A percentile compares a stretch with the other conserved stretches of the same genome.
Conservation (phyloP, 2,888 invertebrate genomes). For the Cyaniris semiargus region DNA sequence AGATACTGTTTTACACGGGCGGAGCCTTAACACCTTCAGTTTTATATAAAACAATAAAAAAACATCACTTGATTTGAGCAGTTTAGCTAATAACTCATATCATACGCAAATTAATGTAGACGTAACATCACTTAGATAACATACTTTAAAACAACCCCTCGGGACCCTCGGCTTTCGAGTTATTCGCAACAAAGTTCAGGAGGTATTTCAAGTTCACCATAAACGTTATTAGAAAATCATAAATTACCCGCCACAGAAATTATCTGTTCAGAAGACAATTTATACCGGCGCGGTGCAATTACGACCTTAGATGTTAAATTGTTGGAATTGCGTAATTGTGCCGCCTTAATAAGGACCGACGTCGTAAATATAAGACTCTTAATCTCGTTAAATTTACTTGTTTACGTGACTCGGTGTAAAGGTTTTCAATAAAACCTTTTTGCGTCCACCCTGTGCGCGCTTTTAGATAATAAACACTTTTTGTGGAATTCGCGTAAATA, state of each 20-base stretch:
- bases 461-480: not conserved
- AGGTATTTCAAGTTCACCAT: constrained; percentile 22
- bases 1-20: too few relatives aligned
- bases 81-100: not conserved
- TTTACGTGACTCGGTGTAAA: constrained; percentile 24
- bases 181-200: constrained; percentile 11
- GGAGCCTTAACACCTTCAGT: too few relatives aligned
- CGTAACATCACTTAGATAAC: not conserved
- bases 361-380: constrained; percentile 32
- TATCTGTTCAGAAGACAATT: constrained; percentile 68
- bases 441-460: not conserved
- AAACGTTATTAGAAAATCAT: constrained; percentile 30
- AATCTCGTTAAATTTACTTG: constrained; percentile 29
- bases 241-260: constrained; percentile 50
- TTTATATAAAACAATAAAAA: not conserved
- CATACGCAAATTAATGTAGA: not conserved
- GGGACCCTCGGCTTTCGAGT: not conserved
- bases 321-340: constrained; percentile 71
- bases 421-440: constrained; percentile 3
- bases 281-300: constrained; percentile 65
- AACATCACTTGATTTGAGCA: not conserved
- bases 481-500: not conserved
- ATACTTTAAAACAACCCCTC: constrained; percentile 12
- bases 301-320: constrained; percentile 67
- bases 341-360: constrained; percentile 23